Evolutionary conservation across 2,113 vertebrate genomes (phyloP).

Genomic region (Crocuta crocuta): DNA sequence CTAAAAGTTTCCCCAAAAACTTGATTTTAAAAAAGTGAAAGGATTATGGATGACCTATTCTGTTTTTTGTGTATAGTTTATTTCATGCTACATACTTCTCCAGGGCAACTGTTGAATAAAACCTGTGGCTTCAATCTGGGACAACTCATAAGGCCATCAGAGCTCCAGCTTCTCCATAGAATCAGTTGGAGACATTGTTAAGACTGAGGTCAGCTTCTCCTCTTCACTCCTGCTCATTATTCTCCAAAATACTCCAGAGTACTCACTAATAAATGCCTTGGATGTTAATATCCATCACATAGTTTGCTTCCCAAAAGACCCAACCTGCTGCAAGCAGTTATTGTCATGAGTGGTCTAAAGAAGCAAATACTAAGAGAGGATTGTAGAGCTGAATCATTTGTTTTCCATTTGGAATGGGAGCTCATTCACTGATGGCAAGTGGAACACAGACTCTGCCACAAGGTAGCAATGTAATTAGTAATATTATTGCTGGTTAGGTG

Average conservation of each 20-base stretch:
- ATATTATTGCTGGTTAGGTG: background rate
- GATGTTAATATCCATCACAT: background rate
- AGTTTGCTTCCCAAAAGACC: background rate
- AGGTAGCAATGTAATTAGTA: background rate
- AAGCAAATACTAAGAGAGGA: background rate
- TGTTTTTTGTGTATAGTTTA: background rate
- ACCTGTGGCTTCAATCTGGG: background rate
- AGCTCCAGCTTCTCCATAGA: background rate
- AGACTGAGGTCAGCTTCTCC: background rate
- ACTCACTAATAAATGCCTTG: too few relatives aligned
- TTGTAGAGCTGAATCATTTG: background rate
- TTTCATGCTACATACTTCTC: background rate
- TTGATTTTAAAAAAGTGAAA: background rate
- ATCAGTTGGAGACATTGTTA: background rate
- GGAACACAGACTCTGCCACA: background rate
- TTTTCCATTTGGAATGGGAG: background rate
- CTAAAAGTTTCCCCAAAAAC: background rate
- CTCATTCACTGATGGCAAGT: rapidly evolving
- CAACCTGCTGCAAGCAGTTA: background rate
- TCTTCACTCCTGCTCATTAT: background rate
- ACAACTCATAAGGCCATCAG: background rate
- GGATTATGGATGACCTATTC: background rate
- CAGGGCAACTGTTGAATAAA: background rate
- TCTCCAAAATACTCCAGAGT: background rate
- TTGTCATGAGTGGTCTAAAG: background rate